Evolutionary conservation across 35 echinoderm and acorn worm species (phyloP), one percentile per base, ranked within the genome.

Genomic region (Heliocidaris tuberculata): DNA sequence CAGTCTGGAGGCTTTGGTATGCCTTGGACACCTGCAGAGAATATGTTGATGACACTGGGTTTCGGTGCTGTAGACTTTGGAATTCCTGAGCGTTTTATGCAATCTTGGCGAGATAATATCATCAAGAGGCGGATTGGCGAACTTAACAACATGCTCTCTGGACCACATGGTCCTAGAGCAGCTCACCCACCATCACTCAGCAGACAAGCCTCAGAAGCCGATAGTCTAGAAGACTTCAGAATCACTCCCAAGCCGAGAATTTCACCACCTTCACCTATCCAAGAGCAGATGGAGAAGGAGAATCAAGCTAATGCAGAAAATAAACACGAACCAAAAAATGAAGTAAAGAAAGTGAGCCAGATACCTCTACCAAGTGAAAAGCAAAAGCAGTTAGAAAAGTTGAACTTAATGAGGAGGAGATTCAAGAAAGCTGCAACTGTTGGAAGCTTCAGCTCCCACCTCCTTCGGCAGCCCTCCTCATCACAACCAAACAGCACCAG

Each of bases 41-140:
- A 95, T 50, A 96, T 99, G 59, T 93, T 99, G 12, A 94, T 99
- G 65, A 95, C 96, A 11, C 95, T 99, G 13, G 98, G 98, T 32
- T 99, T 99, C 94, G 96, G 95, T 94, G 96, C 95, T 31, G 86
- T 96, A 59, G 95, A 96, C 93, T 87, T 97, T 31, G 96, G 96
- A 50, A 97, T 99, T 11, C 98, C 98, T 54, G 94, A 95, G 31
- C 95, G 98, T 30, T 99, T 99, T 92, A 85, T 99, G 31, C 93
- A 94, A 50, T 96, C 98, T 6, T 98, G 97, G 97, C 93, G 96
- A 47, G 94, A 98, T 42, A 93, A 96, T 50, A 86, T 98, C 13
- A 86, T 96, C 49, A 96, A 95, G 49, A 70, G 92, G 15, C 90
- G 90, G 31, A 94, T 98, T n/a, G 95, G 93, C 31, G 94, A 98